Conservation (phyloP, 1,140 invertebrate species). For the Drosophila orena region DNA sequence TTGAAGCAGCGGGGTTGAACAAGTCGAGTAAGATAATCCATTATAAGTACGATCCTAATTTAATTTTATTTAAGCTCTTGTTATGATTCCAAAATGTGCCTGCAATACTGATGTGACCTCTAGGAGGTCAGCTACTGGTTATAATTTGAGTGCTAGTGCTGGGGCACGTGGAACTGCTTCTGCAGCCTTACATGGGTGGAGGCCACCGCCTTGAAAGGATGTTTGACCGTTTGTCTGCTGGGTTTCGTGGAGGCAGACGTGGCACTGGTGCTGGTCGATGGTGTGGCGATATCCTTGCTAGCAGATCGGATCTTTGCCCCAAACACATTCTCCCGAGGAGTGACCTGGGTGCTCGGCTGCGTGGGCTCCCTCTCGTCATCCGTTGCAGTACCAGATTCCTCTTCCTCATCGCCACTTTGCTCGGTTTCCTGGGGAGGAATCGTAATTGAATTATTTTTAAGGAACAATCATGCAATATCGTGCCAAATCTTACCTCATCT, state of each 20-base stretch:
- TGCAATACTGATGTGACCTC: constrained; percentile 30
- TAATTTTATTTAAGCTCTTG: neutral
- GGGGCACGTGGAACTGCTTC: constrained; percentile 79
- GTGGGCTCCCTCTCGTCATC: constrained; percentile 62
- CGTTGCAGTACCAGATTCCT: constrained; percentile 51
- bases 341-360: constrained; percentile 8
- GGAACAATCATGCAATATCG: too few relatives aligned
- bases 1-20: too few relatives aligned
- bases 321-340: constrained; percentile 62
- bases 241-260: constrained; percentile 40
- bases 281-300: constrained; percentile 34
- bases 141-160: constrained; percentile 51
- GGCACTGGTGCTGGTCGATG: constrained; percentile 8
- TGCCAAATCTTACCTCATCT: constrained; percentile 28
- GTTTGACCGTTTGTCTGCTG: constrained; percentile 58
- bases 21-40: too few relatives aligned
- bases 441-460: neutral
- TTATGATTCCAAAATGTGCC: neutral
- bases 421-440: constrained; percentile 41
- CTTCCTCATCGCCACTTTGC: constrained; percentile 59
- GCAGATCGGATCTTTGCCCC: constrained; percentile 44
- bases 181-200: constrained; percentile 78
- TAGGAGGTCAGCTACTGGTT: neutral
- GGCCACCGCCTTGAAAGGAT: constrained; percentile 79
- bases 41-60: neutral